A percentile compares a stretch with the other conserved stretches of the same genome.
phyloP scores from a whole-genome alignment of 2,797 vertebrate genomes.

The Scarus forsteni region DNA sequence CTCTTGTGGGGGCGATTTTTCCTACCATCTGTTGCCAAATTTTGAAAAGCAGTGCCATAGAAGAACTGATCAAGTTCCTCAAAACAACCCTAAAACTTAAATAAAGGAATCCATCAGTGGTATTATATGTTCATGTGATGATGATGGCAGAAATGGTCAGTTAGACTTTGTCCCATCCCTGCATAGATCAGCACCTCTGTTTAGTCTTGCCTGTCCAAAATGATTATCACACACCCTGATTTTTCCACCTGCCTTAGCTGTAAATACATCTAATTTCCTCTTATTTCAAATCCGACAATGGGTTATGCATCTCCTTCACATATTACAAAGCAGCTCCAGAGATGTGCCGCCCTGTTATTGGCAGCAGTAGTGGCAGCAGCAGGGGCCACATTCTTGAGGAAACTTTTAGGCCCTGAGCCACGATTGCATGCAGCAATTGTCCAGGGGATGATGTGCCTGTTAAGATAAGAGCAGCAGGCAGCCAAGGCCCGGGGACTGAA shows the following conservation, averaged over 20 bases:
- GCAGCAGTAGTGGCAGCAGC: conserved; percentile 26
- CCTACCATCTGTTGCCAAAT: too few species aligned
- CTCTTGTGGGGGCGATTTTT: too few species aligned
- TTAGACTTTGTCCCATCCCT: not conserved
- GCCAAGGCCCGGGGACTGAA: conserved; percentile 30
- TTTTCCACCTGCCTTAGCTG: not conserved
- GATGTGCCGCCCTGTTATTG: conserved; percentile 26
- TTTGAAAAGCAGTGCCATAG: too few species aligned
- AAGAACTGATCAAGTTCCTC: too few species aligned
- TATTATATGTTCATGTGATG: too few species aligned
- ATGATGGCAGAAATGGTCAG: not conserved
- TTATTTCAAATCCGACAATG: conserved; percentile 5
- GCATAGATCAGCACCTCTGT: not conserved
- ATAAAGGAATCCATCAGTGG: too few species aligned
- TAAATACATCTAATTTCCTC: conserved; percentile 15
- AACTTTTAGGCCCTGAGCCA: conserved; percentile 38
- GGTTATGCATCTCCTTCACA: conserved; percentile 45
- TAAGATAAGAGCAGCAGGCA: conserved; percentile 61
- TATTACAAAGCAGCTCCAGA: conserved; percentile 9
- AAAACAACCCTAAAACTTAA: too few species aligned
- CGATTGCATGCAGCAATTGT: conserved; percentile 41
- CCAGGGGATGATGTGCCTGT: conserved; percentile 51
- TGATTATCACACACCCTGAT: not conserved
- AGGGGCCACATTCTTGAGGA: conserved; percentile 34
- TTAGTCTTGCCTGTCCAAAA: not conserved